These are phyloP conservation scores for Morelia viridis DNA, from an alignment of 2,797 vertebrate species.

Conservation along the genomic window DNA sequence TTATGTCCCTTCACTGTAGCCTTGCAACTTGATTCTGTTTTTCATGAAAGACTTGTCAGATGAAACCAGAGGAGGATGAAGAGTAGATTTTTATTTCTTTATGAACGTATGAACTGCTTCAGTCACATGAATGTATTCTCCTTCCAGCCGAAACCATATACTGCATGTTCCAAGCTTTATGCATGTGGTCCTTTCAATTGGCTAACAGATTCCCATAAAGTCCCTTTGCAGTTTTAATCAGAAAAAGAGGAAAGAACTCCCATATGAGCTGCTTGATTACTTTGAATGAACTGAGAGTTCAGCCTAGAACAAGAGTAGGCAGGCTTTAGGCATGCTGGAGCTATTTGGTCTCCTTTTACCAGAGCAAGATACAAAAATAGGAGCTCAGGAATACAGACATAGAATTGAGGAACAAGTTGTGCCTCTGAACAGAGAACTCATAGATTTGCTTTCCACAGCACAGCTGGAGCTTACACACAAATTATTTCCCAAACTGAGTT, in stretches of 20 bases:
- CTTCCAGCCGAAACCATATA: neutral
- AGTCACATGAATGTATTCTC: neutral
- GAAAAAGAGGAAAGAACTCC: too few species aligned
- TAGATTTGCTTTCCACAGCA: neutral
- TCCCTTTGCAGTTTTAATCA: too few species aligned
- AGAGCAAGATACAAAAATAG: neutral
- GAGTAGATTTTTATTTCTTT: neutral
- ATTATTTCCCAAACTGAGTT: neutral
- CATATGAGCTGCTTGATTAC: too few species aligned
- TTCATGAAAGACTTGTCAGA: neutral
- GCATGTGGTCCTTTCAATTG: neutral
- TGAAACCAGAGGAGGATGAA: neutral
- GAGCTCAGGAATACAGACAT: neutral
- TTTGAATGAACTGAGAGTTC: too few species aligned
- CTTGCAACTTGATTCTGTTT: neutral
- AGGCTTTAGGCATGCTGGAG: neutral
- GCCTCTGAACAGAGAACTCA: neutral
- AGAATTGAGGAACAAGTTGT: neutral
- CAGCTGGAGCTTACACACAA: neutral
- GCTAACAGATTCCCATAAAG: too few species aligned
- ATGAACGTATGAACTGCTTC: neutral
- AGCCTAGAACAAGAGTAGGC: neutral
- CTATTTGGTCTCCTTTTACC: neutral
- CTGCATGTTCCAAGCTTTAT: neutral
- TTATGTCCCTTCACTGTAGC: neutral